Conservation (phyloP, 2,888 invertebrate species). For the Theodoxus fluviatilis region DNA sequence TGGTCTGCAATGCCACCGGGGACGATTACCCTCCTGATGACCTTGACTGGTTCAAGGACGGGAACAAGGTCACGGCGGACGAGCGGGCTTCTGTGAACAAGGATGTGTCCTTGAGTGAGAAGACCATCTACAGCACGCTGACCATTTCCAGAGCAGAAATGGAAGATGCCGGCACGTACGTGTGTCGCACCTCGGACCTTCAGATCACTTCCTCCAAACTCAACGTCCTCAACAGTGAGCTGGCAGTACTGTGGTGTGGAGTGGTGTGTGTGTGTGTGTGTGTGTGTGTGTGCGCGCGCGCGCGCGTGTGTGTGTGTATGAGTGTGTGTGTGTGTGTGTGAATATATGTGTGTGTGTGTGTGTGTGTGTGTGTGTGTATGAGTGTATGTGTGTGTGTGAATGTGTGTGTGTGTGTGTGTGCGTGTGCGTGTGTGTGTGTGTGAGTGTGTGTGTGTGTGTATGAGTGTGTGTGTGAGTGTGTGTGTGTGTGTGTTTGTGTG, state of each 20-base stretch:
- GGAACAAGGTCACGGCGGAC: conserved; percentile 37
- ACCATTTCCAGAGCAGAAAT: conserved; percentile 38
- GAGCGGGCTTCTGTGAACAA: conserved; percentile 1
- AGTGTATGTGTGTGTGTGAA: not conserved
- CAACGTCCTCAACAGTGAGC: conserved; percentile 53
- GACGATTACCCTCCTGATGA: conserved; percentile 40
- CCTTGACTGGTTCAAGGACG: conserved; percentile 51
- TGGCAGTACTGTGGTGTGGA: not conserved
- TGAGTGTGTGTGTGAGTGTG: not conserved
- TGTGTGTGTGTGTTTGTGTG: no score
- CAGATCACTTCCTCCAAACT: conserved; percentile 48
- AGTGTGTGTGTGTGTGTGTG: not conserved
- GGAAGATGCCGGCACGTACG: conserved; percentile 49
- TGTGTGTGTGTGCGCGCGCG: not conserved
- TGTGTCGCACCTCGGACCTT: conserved; percentile 48
- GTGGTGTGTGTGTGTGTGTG: not conserved
- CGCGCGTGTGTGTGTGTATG: not conserved
- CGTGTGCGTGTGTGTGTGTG: conserved; percentile 19
- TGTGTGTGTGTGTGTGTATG: conserved; percentile 4
- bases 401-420: not conserved
- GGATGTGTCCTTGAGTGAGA: conserved; percentile 37
- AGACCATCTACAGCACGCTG: conserved; percentile 46
- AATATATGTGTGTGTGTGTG: conserved; percentile 17
- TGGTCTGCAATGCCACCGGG: conserved; percentile 45
- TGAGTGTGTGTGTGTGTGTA: conserved; percentile 5